Base-by-base conservation (phyloP, 2,113 vertebrate genomes). In the Ceyx melanurus region DNA sequence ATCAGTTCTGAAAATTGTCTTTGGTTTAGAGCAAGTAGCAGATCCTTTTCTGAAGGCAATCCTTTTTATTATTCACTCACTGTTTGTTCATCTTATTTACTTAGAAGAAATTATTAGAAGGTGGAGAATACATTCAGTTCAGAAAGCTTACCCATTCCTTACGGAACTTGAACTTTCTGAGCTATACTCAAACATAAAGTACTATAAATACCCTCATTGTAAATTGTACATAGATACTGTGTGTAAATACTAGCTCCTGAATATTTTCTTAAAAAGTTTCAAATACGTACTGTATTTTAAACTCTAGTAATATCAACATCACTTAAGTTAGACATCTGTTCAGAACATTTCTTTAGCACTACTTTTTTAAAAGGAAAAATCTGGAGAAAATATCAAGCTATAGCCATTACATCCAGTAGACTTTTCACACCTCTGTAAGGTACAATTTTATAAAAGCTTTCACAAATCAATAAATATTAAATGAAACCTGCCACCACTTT, bases 281-380 rank as follows among this genome's bases (percentile, higher is more conserved):
- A 97, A 97, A 97, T 91, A 73, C 7, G 0, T 72, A 71, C 50
- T 76, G 28, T 92, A 71, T 70, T 94, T 93, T 95, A 89, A 94
- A 85, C 48, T 82, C 70, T 54, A 88, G 82, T 90, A 93, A 80
- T 62, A 70, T 42, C n/a, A 64, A 68, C 87, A 65, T 76, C 0
- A 0, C 64, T 89, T 65, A 61, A 88, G 66, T 64, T 96, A 66
- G 92, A 96, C 95, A 97, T 97, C 94, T 97, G 97, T 96, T 96
- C 93, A 71, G 84, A 97, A 95, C 78, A 86, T 90, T 95, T 95
- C 91, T 97, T 92, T 92, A 93, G 75, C 51, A 60, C 86, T 89
- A 35, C 64, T 91, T 66, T 46, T 97, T 97, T 94, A 96, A 83
- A 96, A 97, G 88, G 33, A 95, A 90, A 93, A 92, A 77, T 84